Percentiles rank a stretch among this genome's conserved stretches.
Conservation (phyloP, 2,113 vertebrate species). For the Ovis aries region ARS-UI_Ramb_v3.0 NC_056057.1:50073501-50074000, state of each 20-base stretch:
- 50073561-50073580: neutral
- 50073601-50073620: neutral
- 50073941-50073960: neutral
- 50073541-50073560: slow-evolving; percentile 6
- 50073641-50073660: neutral
- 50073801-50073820: neutral
- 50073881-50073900: neutral
- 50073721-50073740: neutral
- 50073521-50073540: neutral
- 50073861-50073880: neutral
- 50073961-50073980: neutral
- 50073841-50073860: neutral
- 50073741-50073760: neutral
- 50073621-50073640: neutral
- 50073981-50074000: neutral
- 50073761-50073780: neutral
- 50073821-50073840: neutral
- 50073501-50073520: neutral
- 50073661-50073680: neutral
- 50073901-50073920: neutral
- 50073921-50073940: neutral
- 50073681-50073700: neutral
- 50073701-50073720: neutral
- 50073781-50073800: neutral
- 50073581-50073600: neutral